Conservation (phyloP, 92 coral and sea anemone genomes). For the Epizoanthus ramosus region DNA sequence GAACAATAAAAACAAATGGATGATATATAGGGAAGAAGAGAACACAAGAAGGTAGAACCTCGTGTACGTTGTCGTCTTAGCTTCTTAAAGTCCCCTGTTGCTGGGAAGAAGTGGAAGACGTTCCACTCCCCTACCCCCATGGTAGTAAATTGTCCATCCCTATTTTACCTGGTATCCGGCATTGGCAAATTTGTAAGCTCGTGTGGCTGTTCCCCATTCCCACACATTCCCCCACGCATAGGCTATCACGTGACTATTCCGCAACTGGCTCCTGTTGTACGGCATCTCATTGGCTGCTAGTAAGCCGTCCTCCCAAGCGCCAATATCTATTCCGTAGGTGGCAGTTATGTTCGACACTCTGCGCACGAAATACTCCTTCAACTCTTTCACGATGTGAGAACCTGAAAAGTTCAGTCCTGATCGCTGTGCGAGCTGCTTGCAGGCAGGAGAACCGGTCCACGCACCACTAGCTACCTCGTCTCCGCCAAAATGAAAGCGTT, state of each 20-base stretch:
- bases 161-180: constrained; percentile 65
- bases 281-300: constrained; percentile 44
- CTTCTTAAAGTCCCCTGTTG: no score
- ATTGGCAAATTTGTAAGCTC: constrained; percentile 68
- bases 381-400: constrained; percentile 42
- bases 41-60: no score
- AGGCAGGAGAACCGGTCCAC: constrained; percentile 77
- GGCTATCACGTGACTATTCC: constrained; percentile 50
- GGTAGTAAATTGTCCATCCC: no score
- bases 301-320: constrained; percentile 83
- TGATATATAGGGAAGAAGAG: not conserved
- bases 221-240: constrained; percentile 84
- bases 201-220: constrained; percentile 65
- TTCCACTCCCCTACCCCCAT: no score
- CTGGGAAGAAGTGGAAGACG: no score
- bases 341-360: constrained; percentile 63
- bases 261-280: constrained; percentile 41
- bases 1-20: no score
- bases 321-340: constrained; percentile 60
- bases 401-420: constrained; percentile 27
- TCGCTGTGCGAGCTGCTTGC: constrained; percentile 48
- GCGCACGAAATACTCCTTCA: constrained; percentile 66
- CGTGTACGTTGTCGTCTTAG: no score
- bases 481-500: constrained; percentile 83
- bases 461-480: constrained; percentile 91